Percentiles rank a stretch among this genome's conserved stretches.
Evolutionary conservation across 2,888 invertebrate genomes (phyloP).

Genomic region (Leptogaster cylindrica): DNA sequence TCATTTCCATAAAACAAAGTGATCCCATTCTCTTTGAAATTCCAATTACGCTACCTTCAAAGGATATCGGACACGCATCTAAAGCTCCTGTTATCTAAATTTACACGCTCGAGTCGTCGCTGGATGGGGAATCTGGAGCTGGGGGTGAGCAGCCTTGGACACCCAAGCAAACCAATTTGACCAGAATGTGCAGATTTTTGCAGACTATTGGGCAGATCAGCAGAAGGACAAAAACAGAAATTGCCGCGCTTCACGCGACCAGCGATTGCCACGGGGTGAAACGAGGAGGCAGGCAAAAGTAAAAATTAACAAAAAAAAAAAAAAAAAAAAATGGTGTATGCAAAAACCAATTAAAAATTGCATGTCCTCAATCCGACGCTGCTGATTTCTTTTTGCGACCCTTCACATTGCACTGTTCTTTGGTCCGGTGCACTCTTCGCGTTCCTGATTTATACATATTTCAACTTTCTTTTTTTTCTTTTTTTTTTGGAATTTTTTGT

Average conservation of each 20-base stretch:
- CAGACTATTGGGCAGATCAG: too few species aligned
- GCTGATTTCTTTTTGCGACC: background rate
- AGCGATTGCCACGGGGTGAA: too few species aligned
- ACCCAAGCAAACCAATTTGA: constrained; percentile 25
- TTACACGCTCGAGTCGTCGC: constrained; percentile 24
- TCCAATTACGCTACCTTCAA: constrained; percentile 20
- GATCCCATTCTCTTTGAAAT: constrained; percentile 19
- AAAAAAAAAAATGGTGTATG: constrained; percentile 30
- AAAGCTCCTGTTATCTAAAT: constrained; percentile 25
- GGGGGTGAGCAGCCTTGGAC: background rate
- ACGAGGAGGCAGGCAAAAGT: too few species aligned
- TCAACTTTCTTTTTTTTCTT: background rate
- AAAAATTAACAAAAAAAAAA: too few species aligned
- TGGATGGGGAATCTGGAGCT: constrained; percentile 16
- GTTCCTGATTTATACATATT: too few species aligned
- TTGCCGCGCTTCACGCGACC: constrained; percentile 26
- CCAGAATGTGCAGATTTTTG: constrained; percentile 28
- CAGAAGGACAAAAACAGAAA: constrained; percentile 1
- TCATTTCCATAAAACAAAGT: constrained; percentile 22
- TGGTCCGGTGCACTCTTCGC: too few species aligned
- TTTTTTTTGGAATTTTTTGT: constrained; percentile 1
- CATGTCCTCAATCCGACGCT: constrained; percentile 13
- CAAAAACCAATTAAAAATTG: constrained; percentile 39
- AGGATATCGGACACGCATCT: constrained; percentile 26
- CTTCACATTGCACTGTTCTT: background rate